A percentile compares a stretch with the other conserved stretches of the same genome.
Evolutionary conservation across 1,140 invertebrate species (phyloP).

Genomic region (Hyposmocoma kahamanoa): DNA sequence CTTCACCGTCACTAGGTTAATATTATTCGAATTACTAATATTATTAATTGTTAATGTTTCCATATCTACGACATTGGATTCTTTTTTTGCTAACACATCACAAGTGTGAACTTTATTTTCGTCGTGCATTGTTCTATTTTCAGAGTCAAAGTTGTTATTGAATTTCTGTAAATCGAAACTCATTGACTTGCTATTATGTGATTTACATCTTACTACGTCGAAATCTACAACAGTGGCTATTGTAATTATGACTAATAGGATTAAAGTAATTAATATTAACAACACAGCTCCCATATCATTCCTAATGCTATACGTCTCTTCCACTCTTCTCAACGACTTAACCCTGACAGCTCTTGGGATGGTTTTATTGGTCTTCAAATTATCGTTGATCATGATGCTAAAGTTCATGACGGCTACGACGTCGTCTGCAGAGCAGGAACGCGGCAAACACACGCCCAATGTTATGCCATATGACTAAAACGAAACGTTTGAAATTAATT

Average conservation of each 20-base stretch:
- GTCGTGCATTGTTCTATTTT: neutral
- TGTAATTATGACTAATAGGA: slow-evolving; percentile 30
- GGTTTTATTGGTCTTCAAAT: slow-evolving; percentile 48
- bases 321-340: slow-evolving; percentile 33
- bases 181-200: slow-evolving; percentile 24
- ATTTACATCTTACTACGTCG: slow-evolving; percentile 36
- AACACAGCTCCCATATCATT: slow-evolving; percentile 38
- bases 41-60: slow-evolving; percentile 13
- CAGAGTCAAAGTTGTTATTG: slow-evolving; percentile 15
- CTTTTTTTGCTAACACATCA: neutral
- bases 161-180: slow-evolving; percentile 49
- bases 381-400: slow-evolving; percentile 59
- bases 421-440: slow-evolving; percentile 43
- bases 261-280: slow-evolving; percentile 33
- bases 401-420: slow-evolving; percentile 50
- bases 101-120: neutral
- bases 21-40: slow-evolving; percentile 11
- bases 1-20: slow-evolving; percentile 22
- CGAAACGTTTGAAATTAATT: neutral
- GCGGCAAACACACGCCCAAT: slow-evolving; percentile 49
- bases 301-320: slow-evolving; percentile 33
- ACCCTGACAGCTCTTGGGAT: slow-evolving; percentile 37
- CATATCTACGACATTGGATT: neutral
- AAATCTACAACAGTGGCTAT: slow-evolving; percentile 45
- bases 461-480: slow-evolving; percentile 49